Percentiles rank a stretch among this genome's conserved stretches.
Evolutionary conservation across 1,140 invertebrate genomes (phyloP).

Genomic region (Achroia grisella): DNA sequence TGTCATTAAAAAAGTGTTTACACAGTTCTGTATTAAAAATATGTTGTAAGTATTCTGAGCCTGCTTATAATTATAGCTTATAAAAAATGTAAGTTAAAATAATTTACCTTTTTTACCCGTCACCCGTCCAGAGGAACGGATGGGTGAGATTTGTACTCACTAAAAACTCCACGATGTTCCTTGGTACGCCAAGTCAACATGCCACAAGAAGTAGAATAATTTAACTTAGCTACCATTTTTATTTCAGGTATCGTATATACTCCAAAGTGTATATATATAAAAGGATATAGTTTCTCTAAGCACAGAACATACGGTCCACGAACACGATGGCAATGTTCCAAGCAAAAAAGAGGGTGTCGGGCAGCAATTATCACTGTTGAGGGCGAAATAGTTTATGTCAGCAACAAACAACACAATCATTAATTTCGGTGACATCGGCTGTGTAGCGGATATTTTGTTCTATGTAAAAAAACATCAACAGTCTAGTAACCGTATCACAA

Average conservation of each 20-base stretch:
- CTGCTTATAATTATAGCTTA: background rate
- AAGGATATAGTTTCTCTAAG: background rate
- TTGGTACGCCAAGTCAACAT: too few relatives aligned
- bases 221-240: background rate
- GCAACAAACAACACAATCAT: slow-evolving; percentile 1
- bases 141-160: too few relatives aligned
- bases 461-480: too few relatives aligned
- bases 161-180: too few relatives aligned
- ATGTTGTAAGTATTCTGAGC: background rate
- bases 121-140: too few relatives aligned
- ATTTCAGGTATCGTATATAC: background rate
- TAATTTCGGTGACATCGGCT: background rate
- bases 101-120: too few relatives aligned
- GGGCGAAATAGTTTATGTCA: background rate
- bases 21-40: background rate
- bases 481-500: too few relatives aligned
- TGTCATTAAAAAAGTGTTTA: background rate
- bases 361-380: background rate
- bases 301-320: background rate
- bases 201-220: background rate
- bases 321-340: slow-evolving; percentile 5
- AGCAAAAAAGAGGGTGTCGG: background rate
- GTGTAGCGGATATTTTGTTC: background rate
- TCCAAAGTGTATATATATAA: background rate
- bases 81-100: too few relatives aligned